These are phyloP conservation scores for Brachyhypopomus occidentalis DNA, from an alignment of 2,113 vertebrate genomes.

Conservation along the genomic window DNA sequence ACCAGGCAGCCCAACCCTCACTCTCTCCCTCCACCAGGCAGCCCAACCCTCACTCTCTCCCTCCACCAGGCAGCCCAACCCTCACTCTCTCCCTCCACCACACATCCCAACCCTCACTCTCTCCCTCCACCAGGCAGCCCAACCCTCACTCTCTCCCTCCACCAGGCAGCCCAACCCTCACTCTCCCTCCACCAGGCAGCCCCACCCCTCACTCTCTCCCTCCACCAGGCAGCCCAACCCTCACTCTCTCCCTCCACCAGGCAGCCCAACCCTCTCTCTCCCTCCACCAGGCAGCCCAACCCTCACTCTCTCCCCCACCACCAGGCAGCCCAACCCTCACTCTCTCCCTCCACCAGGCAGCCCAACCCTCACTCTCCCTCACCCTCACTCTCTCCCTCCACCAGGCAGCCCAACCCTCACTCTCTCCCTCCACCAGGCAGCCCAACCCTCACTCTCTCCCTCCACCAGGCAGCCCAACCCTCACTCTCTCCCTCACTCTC, in stretches of 20 bases:
- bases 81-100: constrained; percentile 5
- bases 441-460: constrained; percentile 25
- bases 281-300: constrained; percentile 22
- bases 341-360: constrained; percentile 14
- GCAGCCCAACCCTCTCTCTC: constrained; percentile 32
- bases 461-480: constrained; percentile 26
- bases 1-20: constrained; percentile 25
- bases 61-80: constrained; percentile 22
- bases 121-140: constrained; percentile 10
- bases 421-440: constrained; percentile 14
- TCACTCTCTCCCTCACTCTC: no score
- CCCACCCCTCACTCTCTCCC: constrained; percentile 14
- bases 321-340: constrained; percentile 23
- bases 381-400: constrained; percentile 8
- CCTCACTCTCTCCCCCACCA: constrained; percentile 6
- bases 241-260: constrained; percentile 6
- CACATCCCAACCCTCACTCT: constrained; percentile 29
- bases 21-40: constrained; percentile 12
- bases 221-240: constrained; percentile 24
- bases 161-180: constrained; percentile 25
- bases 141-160: constrained; percentile 22
- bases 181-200: constrained; percentile 9
- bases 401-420: constrained; percentile 23
- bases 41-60: constrained; percentile 27
- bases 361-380: no score